phyloP scores from a whole-genome alignment of 2,888 invertebrate species.

The Branchipolynoe longqiensis region DNA sequence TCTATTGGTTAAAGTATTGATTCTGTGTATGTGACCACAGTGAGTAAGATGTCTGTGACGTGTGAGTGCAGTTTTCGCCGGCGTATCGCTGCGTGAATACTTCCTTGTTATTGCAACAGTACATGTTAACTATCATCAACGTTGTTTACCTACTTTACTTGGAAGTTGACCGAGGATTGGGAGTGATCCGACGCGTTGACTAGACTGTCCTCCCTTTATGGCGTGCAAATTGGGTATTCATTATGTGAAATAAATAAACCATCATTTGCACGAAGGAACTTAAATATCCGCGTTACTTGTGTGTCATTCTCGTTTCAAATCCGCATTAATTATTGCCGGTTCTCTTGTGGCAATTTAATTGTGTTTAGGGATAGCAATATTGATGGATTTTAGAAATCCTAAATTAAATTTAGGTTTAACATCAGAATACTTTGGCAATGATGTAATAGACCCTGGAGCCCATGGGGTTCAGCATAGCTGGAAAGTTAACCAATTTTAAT shows the following conservation, averaged over 20 bases:
- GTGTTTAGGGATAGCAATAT: too few relatives aligned
- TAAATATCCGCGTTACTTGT: neutral
- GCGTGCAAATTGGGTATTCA: slow-evolving; percentile 42
- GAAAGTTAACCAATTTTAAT: too few relatives aligned
- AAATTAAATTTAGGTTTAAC: too few relatives aligned
- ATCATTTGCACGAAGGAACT: slow-evolving; percentile 29
- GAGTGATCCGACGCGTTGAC: slow-evolving; percentile 26
- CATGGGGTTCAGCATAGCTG: too few relatives aligned
- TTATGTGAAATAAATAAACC: slow-evolving; percentile 35
- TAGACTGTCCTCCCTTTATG: slow-evolving; percentile 37
- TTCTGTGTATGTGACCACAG: neutral
- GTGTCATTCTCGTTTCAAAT: too few relatives aligned
- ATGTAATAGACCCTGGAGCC: too few relatives aligned
- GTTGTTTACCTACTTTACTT: neutral
- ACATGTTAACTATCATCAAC: slow-evolving; percentile 24
- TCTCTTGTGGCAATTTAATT: too few relatives aligned
- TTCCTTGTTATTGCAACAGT: slow-evolving; percentile 2
- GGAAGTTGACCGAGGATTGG: slow-evolving; percentile 38
- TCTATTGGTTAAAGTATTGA: neutral
- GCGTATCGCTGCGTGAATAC: neutral
- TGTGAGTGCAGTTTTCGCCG: neutral
- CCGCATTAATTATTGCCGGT: too few relatives aligned
- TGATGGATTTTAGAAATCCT: too few relatives aligned
- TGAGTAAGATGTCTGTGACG: neutral
- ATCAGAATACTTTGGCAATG: too few relatives aligned